These are phyloP conservation scores for Megaceryle alcyon DNA, from an alignment of 2,797 vertebrate species.

Conservation along the genomic window DNA sequence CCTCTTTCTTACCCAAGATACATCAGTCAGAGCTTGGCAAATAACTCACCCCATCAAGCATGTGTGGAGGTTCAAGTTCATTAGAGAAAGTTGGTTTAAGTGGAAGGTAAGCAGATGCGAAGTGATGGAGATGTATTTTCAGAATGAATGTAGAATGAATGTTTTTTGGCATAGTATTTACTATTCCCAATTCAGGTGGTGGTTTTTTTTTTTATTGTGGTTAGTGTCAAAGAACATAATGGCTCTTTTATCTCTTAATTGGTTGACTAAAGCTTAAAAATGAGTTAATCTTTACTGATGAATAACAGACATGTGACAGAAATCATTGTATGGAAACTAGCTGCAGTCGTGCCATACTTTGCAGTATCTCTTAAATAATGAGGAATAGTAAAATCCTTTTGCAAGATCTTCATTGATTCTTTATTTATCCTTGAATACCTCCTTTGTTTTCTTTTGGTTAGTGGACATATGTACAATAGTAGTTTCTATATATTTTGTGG, in stretches of 20 bases:
- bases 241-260: neutral
- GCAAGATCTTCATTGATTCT: neutral
- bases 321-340: neutral
- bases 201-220: neutral
- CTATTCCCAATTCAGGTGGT: neutral
- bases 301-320: neutral
- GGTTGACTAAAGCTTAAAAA: neutral
- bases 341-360: neutral
- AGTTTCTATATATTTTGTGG: neutral
- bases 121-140: neutral
- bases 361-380: neutral
- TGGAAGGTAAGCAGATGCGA: neutral
- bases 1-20: neutral
- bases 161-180: neutral
- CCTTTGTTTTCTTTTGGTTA: neutral
- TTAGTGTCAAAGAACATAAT: neutral
- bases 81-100: neutral
- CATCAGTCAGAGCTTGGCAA: neutral
- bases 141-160: neutral
- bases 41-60: neutral
- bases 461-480: accelerated
- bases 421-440: neutral
- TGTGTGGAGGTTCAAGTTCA: neutral
- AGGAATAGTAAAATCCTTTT: neutral
- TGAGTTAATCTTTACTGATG: neutral